phyloP scores from a whole-genome alignment of 1,140 invertebrate species.

The Cotesia typhae region DNA sequence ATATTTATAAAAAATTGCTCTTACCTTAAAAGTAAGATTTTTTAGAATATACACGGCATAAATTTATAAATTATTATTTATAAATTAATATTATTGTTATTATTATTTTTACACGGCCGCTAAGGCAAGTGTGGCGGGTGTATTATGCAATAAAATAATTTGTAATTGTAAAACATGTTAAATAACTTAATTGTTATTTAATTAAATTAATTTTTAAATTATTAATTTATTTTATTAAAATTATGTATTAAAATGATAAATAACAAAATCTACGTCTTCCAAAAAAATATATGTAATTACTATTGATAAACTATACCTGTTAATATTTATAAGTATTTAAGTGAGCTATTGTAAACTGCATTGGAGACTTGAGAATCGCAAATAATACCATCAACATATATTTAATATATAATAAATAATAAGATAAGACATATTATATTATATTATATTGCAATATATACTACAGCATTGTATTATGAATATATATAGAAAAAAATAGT shows the following conservation, averaged over 20 bases:
- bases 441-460: too few species aligned
- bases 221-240: background rate
- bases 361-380: too few species aligned
- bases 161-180: constrained; percentile 35
- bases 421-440: too few species aligned
- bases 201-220: too few species aligned
- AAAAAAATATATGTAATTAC: constrained; percentile 35
- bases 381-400: too few species aligned
- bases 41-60: constrained; percentile 2
- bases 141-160: constrained; percentile 63
- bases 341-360: too few species aligned
- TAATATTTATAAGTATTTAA: constrained; percentile 28
- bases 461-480: too few species aligned
- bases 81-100: background rate
- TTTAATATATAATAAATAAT: too few species aligned
- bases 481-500: too few species aligned
- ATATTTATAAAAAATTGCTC: constrained; percentile 14
- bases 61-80: too few species aligned
- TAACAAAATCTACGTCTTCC: constrained; percentile 62
- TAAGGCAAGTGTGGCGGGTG: constrained; percentile 56
- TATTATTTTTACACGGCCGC: constrained; percentile 24
- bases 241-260: constrained; percentile 17
- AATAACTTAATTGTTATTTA: background rate
- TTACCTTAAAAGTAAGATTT: constrained; percentile 37
- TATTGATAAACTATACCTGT: constrained; percentile 21